These are phyloP conservation scores for Chloropsis cyanopogon DNA, from an alignment of 2,113 vertebrate genomes.

Conservation along the genomic window DNA sequence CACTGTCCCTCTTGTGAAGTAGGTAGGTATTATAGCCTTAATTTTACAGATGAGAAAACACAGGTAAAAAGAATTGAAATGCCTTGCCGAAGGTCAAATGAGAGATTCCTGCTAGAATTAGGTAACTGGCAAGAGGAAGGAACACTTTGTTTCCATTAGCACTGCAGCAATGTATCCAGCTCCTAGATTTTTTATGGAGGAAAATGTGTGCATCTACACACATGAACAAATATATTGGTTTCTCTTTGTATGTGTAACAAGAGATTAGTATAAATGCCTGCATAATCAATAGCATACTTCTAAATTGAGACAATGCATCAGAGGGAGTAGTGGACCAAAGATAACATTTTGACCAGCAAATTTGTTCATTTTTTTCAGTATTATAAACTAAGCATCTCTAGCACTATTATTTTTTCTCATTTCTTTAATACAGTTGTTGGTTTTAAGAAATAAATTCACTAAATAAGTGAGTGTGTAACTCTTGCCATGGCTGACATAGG, in stretches of 20 bases:
- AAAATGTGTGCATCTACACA: not conserved
- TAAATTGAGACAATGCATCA: not conserved
- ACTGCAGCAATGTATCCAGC: not conserved
- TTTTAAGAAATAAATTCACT: not conserved
- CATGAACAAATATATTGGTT: not conserved
- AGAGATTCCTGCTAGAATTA: slow-evolving; percentile 9
- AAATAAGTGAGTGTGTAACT: not conserved
- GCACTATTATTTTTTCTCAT: not conserved
- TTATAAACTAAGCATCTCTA: not conserved
- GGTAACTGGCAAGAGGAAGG: not conserved
- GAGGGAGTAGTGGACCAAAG: not conserved
- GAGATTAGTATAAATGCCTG: not conserved
- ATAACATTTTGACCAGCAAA: not conserved
- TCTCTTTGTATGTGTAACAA: not conserved
- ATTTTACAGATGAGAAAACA: slow-evolving; percentile 59
- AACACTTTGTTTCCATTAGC: not conserved
- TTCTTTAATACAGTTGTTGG: not conserved
- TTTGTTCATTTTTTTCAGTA: not conserved
- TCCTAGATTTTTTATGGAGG: not conserved
- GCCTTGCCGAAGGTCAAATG: slow-evolving; percentile 49
- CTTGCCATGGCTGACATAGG: not conserved
- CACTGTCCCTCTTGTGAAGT: slow-evolving; percentile 28
- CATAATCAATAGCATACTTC: not conserved
- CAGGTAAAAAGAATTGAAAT: slow-evolving; percentile 34
- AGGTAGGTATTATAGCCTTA: slow-evolving; percentile 44